These are phyloP conservation scores for Scolanthus callimorphus DNA, from an alignment of 92 coral and sea anemone genomes.

Conservation along the genomic window DNA sequence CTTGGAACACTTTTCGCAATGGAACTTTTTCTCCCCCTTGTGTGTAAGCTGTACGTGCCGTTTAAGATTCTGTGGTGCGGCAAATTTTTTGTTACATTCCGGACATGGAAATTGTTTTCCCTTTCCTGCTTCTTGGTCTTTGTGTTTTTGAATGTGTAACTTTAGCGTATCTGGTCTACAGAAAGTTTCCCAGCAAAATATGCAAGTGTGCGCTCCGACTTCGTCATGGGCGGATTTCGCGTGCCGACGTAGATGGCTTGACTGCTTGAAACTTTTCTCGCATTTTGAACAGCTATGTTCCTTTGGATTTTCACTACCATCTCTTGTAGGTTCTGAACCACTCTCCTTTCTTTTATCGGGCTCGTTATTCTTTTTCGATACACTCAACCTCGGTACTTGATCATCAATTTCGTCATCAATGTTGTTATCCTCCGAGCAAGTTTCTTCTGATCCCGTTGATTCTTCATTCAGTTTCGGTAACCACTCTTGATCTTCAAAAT, in stretches of 20 bases:
- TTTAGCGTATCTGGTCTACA: constrained; percentile 14
- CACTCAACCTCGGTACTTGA: too few species aligned
- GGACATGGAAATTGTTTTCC: constrained; percentile 16
- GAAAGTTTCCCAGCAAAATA: constrained; percentile 8
- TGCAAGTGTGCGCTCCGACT: constrained; percentile 13
- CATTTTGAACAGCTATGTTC: constrained; percentile 6
- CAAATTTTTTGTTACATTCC: constrained; percentile 11
- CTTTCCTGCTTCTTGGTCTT: not conserved
- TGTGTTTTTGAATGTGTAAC: constrained; percentile 14
- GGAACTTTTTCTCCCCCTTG: constrained; percentile 63
- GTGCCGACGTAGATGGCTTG: constrained; percentile 17
- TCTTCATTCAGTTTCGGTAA: too few species aligned
- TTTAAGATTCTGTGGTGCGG: constrained; percentile 12
- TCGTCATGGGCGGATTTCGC: not conserved
- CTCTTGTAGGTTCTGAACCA: too few species aligned
- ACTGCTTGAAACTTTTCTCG: constrained; percentile 7
- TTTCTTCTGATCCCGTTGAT: too few species aligned
- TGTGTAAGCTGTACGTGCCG: constrained; percentile 63
- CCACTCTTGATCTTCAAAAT: too few species aligned
- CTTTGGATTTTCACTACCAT: too few species aligned
- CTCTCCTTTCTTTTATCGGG: too few species aligned
- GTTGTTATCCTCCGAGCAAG: too few species aligned
- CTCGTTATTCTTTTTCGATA: too few species aligned
- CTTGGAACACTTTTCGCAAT: constrained; percentile 65
- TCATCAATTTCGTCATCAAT: too few species aligned